Percentiles rank a stretch among this genome's conserved stretches.
phyloP scores from a whole-genome alignment of 2,797 vertebrate species.

The Scolopax bukidnonensis region DNA sequence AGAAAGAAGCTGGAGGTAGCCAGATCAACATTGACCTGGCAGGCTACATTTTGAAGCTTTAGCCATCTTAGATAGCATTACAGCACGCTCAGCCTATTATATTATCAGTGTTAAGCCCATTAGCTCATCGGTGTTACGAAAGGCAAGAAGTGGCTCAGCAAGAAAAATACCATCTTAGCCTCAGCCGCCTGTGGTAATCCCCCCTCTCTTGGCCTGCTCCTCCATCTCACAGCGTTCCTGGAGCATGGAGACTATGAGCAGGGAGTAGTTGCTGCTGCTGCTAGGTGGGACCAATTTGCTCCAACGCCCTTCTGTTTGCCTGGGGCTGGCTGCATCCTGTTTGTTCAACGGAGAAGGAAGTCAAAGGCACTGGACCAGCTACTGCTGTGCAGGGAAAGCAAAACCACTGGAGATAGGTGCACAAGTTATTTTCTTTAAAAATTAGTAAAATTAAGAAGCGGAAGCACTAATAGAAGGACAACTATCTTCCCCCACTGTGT shows the following conservation, averaged over 20 bases:
- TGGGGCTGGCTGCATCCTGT: neutral
- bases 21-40: neutral
- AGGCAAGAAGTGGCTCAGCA: neutral
- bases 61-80: neutral
- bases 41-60: neutral
- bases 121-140: neutral
- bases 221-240: neutral
- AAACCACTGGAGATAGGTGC: too few relatives aligned
- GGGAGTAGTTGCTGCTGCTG: neutral
- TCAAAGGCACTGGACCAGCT: neutral
- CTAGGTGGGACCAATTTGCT: neutral
- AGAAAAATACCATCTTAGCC: neutral
- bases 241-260: neutral
- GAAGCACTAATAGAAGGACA: neutral
- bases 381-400: neutral
- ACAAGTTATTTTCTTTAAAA: too few relatives aligned
- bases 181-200: neutral
- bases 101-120: neutral
- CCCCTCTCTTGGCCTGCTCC: neutral
- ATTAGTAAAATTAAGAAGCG: too few relatives aligned
- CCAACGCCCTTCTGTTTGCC: neutral
- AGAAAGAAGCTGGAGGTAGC: neutral
- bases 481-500: neutral
- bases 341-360: rapidly evolving
- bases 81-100: neutral